phyloP scores from a whole-genome alignment of 2,113 vertebrate genomes.

The Mungos mungo region DNA sequence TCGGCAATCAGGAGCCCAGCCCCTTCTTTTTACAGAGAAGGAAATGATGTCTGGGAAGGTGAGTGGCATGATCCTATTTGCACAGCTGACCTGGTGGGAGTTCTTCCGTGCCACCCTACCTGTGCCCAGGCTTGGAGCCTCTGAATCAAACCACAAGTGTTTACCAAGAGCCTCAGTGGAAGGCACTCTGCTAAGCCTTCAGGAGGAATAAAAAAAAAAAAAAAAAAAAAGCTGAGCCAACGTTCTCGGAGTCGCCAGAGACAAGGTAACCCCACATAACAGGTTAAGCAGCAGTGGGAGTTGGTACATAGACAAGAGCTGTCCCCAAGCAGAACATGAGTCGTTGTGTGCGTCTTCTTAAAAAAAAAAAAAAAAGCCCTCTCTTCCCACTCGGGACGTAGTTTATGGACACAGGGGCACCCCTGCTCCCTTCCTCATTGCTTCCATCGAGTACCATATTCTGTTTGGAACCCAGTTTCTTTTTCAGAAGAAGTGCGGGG shows the following conservation, averaged over 20 bases:
- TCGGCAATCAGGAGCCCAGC: slow-evolving; percentile 42
- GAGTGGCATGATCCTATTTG: background rate
- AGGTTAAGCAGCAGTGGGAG: background rate
- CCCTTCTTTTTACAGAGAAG: slow-evolving; percentile 53
- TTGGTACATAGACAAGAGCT: background rate
- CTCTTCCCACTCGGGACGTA: background rate
- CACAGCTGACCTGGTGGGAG: background rate
- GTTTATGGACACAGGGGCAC: background rate
- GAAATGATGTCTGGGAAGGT: slow-evolving; percentile 16
- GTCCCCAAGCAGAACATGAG: background rate
- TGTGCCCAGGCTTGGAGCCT: background rate
- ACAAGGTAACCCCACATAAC: background rate
- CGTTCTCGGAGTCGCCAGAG: background rate
- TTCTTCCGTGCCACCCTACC: background rate
- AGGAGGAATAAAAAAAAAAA: background rate
- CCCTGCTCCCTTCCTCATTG: background rate
- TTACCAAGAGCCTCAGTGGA: background rate
- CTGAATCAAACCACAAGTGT: background rate
- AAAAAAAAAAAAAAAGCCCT: background rate
- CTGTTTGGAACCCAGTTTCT: background rate
- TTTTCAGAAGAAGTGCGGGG: background rate
- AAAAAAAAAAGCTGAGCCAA: background rate
- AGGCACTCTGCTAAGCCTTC: background rate
- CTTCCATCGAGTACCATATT: background rate
- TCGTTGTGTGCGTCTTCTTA: background rate